Percentiles rank a stretch among this genome's conserved stretches.
Conservation (phyloP, 2,113 vertebrate species). For the Nannospalax galili region DNA sequence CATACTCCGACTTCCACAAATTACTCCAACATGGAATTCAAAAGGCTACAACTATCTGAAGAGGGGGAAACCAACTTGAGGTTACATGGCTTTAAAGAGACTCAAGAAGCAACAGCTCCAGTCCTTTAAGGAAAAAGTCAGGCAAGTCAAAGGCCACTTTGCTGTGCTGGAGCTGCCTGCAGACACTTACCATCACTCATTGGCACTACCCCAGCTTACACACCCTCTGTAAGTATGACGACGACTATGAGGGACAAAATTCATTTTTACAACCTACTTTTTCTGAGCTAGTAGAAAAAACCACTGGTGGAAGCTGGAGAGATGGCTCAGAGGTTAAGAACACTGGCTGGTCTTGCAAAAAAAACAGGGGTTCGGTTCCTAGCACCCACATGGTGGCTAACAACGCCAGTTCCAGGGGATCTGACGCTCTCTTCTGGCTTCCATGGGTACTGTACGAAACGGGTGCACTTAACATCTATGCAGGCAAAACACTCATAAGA, state of each 20-base stretch:
- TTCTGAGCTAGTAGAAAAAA: constrained; percentile 18
- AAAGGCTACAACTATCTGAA: constrained; percentile 43
- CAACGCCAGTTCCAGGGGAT: no score
- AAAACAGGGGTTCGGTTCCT: no score
- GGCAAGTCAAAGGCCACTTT: constrained; percentile 38
- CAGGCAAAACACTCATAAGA: no score
- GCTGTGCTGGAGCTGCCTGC: neutral
- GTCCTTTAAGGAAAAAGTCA: constrained; percentile 40
- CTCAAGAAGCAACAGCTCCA: constrained; percentile 59
- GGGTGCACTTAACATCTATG: no score
- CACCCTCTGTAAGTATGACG: constrained; percentile 3
- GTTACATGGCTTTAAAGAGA: constrained; percentile 61
- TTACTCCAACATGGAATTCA: constrained; percentile 64
- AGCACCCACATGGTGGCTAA: no score
- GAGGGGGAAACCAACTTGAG: constrained; percentile 36
- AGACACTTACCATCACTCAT: constrained; percentile 27
- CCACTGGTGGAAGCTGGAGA: no score
- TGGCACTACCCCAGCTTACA: constrained; percentile 51
- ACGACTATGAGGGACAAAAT: constrained; percentile 24
- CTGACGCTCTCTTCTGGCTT: no score
- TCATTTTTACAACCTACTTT: constrained; percentile 52
- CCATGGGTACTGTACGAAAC: no score
- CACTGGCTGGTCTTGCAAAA: no score
- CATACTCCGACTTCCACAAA: constrained; percentile 57
- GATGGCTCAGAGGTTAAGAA: no score